A percentile compares a stretch with the other conserved stretches of the same genome.
Evolutionary conservation across 2,888 invertebrate genomes (phyloP).

Genomic region (Limnephilus auricula): DNA sequence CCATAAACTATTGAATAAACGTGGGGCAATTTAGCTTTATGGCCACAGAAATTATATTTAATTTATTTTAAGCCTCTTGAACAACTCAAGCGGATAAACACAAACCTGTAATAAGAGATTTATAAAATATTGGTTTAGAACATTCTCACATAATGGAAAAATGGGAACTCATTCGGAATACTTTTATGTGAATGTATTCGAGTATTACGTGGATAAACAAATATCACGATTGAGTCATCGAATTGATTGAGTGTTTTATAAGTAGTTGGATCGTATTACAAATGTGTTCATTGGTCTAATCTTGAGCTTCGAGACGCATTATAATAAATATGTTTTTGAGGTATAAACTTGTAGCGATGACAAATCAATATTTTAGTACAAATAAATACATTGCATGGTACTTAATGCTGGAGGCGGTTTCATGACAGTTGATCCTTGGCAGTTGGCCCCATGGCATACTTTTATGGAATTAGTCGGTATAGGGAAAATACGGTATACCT

Average conservation of each 20-base stretch:
- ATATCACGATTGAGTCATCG: not conserved
- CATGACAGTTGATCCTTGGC: too few species aligned
- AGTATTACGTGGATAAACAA: not conserved
- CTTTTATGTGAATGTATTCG: not conserved
- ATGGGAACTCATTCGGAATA: not conserved
- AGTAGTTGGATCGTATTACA: not conserved
- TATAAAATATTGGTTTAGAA: constrained; percentile 31
- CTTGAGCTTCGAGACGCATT: not conserved
- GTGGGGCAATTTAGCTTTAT: constrained; percentile 24
- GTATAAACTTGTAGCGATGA: not conserved
- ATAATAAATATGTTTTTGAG: not conserved
- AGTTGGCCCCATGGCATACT: too few species aligned
- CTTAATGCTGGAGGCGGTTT: not conserved
- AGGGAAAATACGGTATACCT: too few species aligned
- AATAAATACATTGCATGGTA: not conserved
- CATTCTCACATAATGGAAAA: not conserved
- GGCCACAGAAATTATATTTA: constrained; percentile 8
- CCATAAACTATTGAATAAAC: constrained; percentile 42
- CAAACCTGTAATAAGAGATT: constrained; percentile 19
- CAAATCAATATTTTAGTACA: not conserved
- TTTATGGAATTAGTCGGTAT: not conserved
- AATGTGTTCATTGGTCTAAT: not conserved
- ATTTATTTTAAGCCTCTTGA: constrained; percentile 24
- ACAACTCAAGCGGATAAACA: not conserved
- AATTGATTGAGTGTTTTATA: not conserved